Base-by-base conservation (phyloP, 1,140 invertebrate genomes). In the Telenomus remus region DNA sequence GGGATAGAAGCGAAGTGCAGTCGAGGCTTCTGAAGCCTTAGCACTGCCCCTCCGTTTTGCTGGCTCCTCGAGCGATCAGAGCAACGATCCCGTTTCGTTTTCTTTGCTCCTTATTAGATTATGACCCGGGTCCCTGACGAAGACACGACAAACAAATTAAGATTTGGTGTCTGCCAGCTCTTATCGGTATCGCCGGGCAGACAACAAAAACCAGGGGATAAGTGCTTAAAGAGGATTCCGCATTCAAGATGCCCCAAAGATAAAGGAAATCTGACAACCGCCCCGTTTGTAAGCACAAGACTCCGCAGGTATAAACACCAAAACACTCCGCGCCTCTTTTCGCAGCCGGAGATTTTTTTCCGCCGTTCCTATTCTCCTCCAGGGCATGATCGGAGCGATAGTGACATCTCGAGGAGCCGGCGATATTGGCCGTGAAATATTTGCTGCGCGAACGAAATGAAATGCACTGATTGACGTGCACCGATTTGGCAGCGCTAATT, bases 221-320 rank as follows among this genome's bases (percentile, higher is more conserved):
- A 71, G 75, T 55, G 56, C 64, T 63, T 72, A 71, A 75, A 74
- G 66, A 79, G 79, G 75, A 80, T 79, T 76, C 70, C 73, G 71
- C 76, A 73, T 75, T 81, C 84, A 84, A 75, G 85, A 87, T 88
- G 81, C 81, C 78, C 71, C 73, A 80, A 80, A 88, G 86, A 87
- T 88, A 88, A 86, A 87, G 81, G 82, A 86, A 86, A 87, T 86
- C 86, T 86, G 85, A 87, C 86, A 85, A 87, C 78, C 83, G 84
- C 60, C 80, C 84, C 84, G 51, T 86, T 86, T 84, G 85, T 82
- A 85, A 84, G 83, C 82, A 84, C 53, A 63, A 70, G 56, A 69
- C 75, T 65, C 74, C 70, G 76, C 81, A 82, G 83, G 84, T 86
- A 85, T 82, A 83, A 84, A 83, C 81, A 83, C 80, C 77, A 82